Evolutionary conservation across 2,888 invertebrate species (phyloP).

Genomic region (Andrena minutula): DNA sequence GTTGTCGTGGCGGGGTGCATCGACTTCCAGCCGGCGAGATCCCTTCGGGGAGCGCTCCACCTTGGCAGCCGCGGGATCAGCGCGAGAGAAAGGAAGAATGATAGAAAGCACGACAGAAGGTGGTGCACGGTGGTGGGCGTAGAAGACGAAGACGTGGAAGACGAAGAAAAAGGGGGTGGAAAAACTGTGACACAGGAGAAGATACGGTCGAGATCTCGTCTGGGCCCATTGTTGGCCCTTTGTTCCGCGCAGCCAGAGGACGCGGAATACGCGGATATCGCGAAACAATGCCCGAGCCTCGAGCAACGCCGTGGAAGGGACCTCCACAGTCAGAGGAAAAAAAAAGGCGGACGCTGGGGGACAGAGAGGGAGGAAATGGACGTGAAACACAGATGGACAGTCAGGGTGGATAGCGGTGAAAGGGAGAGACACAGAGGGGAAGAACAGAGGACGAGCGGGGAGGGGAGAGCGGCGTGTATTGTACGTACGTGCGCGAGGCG

Average conservation of each 20-base stretch:
- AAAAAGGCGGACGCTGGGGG: constrained; percentile 39
- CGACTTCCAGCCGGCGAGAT: constrained; percentile 31
- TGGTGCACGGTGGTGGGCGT: neutral
- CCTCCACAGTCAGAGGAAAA: constrained; percentile 41
- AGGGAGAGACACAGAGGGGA: constrained; percentile 14
- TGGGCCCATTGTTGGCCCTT: constrained; percentile 68
- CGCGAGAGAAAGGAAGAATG: neutral
- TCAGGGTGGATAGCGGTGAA: constrained; percentile 18
- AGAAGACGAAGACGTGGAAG: constrained; percentile 15
- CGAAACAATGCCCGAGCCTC: constrained; percentile 78
- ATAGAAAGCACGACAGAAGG: neutral
- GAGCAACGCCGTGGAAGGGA: constrained; percentile 72
- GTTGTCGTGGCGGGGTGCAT: constrained; percentile 24
- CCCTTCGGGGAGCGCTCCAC: constrained; percentile 1
- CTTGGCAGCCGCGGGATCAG: constrained; percentile 15
- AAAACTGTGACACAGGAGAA: constrained; percentile 52
- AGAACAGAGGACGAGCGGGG: constrained; percentile 10
- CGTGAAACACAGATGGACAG: constrained; percentile 24
- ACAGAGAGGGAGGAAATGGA: constrained; percentile 16
- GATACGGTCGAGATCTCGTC: constrained; percentile 67
- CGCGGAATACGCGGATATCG: constrained; percentile 74
- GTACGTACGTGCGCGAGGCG: neutral
- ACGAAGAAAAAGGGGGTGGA: neutral
- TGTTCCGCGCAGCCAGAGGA: constrained; percentile 68
- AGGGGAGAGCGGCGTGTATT: constrained; percentile 43